Percentiles rank a stretch among this genome's conserved stretches.
phyloP scores from a whole-genome alignment of 2,888 invertebrate species.

The Melanotus villosus region DNA sequence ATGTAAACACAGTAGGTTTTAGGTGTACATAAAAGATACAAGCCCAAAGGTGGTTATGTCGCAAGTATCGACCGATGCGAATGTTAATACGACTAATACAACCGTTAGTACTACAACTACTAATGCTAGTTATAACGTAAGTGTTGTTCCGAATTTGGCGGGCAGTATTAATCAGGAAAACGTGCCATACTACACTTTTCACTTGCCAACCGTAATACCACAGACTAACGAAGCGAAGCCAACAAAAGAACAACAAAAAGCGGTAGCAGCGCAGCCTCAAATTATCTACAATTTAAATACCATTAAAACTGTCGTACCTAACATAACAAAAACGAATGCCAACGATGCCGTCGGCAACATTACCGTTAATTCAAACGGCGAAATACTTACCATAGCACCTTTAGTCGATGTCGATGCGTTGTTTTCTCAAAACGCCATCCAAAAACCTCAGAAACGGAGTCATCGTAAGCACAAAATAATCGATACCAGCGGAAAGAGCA shows the following conservation, averaged over 20 bases:
- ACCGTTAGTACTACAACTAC: conserved; percentile 30
- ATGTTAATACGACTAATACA: conserved; percentile 58
- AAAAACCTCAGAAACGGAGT: conserved; percentile 34
- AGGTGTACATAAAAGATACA: conserved; percentile 75
- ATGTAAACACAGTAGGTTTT: conserved; percentile 38
- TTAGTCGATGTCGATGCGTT: conserved; percentile 60
- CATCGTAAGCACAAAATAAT: conserved; percentile 34
- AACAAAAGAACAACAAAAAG: conserved; percentile 39
- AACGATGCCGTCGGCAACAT: conserved; percentile 60
- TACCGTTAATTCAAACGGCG: conserved; percentile 63
- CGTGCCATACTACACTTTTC: conserved; percentile 58
- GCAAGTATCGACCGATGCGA: not conserved
- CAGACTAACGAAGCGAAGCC: conserved; percentile 39
- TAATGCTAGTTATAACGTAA: conserved; percentile 32
- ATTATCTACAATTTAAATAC: conserved; percentile 60
- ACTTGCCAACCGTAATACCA: conserved; percentile 48
- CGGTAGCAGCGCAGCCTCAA: conserved; percentile 49
- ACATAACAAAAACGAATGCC: conserved; percentile 54
- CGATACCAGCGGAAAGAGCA: not conserved
- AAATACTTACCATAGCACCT: conserved; percentile 63
- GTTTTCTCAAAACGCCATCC: conserved; percentile 51
- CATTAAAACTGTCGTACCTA: conserved; percentile 56
- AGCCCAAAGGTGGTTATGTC: conserved; percentile 41
- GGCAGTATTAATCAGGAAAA: conserved; percentile 38
- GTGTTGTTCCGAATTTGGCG: conserved; percentile 15